Base-by-base conservation (phyloP, 1,140 invertebrate genomes). In the Drosophila lacteicornis region DNA sequence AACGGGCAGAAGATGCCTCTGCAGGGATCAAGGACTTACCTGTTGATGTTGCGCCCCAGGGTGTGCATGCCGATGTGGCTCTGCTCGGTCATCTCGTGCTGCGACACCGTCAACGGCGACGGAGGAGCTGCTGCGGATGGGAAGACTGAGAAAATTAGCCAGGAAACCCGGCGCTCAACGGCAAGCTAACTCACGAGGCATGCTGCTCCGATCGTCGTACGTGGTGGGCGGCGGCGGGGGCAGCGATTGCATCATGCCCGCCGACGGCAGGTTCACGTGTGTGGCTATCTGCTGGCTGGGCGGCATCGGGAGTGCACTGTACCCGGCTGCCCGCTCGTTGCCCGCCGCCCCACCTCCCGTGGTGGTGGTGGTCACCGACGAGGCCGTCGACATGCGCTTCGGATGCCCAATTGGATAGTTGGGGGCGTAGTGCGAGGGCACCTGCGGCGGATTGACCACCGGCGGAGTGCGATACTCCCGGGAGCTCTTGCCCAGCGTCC, bases 381-480 rank as follows among this genome's bases (percentile, higher is more conserved):
- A 91, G 17, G 88, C 81, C 15, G 91, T 91, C 1, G 91, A 92
- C 91, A 90, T 92, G 68, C 96, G 94, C 81, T 96, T 93, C 2
- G 96, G 95, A 94, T 97, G 96, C 1, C 96, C 96, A 61, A 97
- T 93, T 4, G 98, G 97, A 94, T 98, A 98, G 93, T 98, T 98
- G 8, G 98, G 97, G 13, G 97, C 97, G 93, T 99, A 99, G 93
- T 98, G 98, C 86, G 97, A 97, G 5, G 98, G 98, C 56, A 99
- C 96, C 93, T 97, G 97, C 13, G 98, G 98, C 9, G 98, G 98
- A 33, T 98, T 98, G 15, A 99, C 98, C 43, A 97, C 97, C 11
- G 98, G 98, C 15, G 97, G 97, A 22, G 98, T 98, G 75, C 98
- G 95, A 93, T 99, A 99, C 88, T 98, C 97, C 49, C 97, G 94